Evolutionary conservation across 2,797 vertebrate species (phyloP).

Genomic region (Halcyon leucocephala): DNA sequence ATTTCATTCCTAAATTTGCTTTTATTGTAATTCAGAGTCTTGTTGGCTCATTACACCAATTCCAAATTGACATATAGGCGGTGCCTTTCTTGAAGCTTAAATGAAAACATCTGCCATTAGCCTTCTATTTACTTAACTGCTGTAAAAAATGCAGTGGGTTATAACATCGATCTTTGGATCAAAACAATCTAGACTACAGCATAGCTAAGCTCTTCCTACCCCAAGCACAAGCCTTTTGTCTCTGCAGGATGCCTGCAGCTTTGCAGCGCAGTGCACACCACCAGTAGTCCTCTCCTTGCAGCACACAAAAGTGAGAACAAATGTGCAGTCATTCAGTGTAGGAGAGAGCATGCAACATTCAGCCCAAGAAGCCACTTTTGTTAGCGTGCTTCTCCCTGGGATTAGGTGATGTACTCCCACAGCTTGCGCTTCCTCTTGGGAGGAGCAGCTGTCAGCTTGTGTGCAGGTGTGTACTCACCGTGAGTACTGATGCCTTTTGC

Average conservation of each 20-base stretch:
- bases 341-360: fast-evolving
- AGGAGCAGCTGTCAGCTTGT: not conserved
- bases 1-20: conserved; percentile 51
- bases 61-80: conserved; percentile 22
- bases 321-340: not conserved
- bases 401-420: not conserved
- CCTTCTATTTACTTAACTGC: conserved; percentile 54
- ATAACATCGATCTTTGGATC: not conserved
- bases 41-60: conserved; percentile 42
- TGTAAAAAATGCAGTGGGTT: conserved; percentile 30
- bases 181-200: not conserved
- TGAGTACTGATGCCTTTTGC: not conserved
- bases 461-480: not conserved
- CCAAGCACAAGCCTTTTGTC: not conserved
- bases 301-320: not conserved
- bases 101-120: conserved; percentile 66
- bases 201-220: not conserved
- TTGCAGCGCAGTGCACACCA: not conserved
- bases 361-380: not conserved
- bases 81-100: conserved; percentile 49
- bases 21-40: conserved; percentile 48
- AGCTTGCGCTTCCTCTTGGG: not conserved
- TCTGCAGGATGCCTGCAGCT: not conserved
- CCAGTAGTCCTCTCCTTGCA: not conserved
- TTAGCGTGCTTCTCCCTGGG: not conserved